Evolutionary conservation across 2,797 vertebrate genomes (phyloP), one percentile per base, ranked within the genome.

Genomic region (Coregonus suidteri): DNA sequence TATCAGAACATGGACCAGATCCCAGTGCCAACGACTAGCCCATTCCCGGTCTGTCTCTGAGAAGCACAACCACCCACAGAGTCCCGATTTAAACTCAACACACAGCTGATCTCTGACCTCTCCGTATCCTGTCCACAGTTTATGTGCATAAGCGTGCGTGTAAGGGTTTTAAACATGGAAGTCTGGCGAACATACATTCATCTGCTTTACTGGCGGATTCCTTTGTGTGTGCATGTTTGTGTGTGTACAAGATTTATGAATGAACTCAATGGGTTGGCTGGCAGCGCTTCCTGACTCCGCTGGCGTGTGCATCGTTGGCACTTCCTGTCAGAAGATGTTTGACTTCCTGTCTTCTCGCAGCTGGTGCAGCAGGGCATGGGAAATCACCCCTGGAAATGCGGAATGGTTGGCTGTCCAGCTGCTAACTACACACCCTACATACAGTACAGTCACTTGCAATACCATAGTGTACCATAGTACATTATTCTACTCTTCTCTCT

Each of bases 301-400:
- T 83, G 65, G 69, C 0, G n/a, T 81, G 78, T 80, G 73, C 74
- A 56, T 75, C 31, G 20, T 74, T 82, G 79, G 70, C 86, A 81
- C 89, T 91, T 94, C 93, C 91, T 90, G 86, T 89, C 78, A 84
- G 82, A 88, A 91, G 80, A 88, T 75, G 83, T 88, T 86, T 54
- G 84, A 87, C 86, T 88, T 90, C 88, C 87, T 65, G 25, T 82
- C 69, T 75, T 87, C 85, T 25, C 84, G 79, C 87, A 90, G 91
- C 90, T 91, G 88, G 75, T 77, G 72, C 74, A 7, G 71, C 72
- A 76, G 37, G 30, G 76, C 81, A 35, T 81, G 82, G 81, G 83
- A 87, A 77, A 90, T 88, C 85, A 86, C 71, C 73, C 62, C 62
- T 47, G 78, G 34, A 74, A 81, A 13, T 1, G 1, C 79, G 78